Evolutionary conservation across 2,888 invertebrate species (phyloP), one percentile per base, ranked within the genome.

Genomic region (Chymomyza procnemis): DNA sequence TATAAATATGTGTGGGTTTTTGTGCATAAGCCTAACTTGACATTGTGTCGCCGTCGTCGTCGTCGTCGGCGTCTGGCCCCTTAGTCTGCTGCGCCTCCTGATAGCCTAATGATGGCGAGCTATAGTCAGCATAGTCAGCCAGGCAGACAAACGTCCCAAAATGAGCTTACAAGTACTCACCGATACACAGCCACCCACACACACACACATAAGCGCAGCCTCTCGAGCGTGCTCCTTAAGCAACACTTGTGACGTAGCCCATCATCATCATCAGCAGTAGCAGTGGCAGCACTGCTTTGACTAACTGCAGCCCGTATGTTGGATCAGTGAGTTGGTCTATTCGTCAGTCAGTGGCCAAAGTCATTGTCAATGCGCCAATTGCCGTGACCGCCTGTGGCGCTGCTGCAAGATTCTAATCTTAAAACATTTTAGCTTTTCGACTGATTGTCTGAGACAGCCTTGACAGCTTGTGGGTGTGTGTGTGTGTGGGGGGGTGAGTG

Each of bases 111-210:
- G 87, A 73, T 69, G 85, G 21, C 19, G 3, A 50, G 48, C 14
- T 12, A 50, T 18, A 50, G 48, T n/a, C n/a, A 5, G 48, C 48
- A 50, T 21, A 54, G 50, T n/a, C 16, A 50, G 50, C 59, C 67
- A 59, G 69, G 68, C 78, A 86, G 84, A 81, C 86, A 81, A 81
- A 66, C 70, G 81, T 71, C 81, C 80, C 71, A 56, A 69, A 81
- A 80, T 84, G 74, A 82, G 79, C 70, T 67, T 62, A 19, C 14
- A 26, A 61, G 16, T 55, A 54, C 22, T 26, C 54, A 19, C 48
- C 54, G 19, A 6, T 22, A 41, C 30, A 54, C 52, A 18, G 14
- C 56, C 19, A 55, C 16, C 19, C 54, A 54, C 8, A 52, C 55
- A 55, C 22, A 50, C 5, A 34, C 50, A 58, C 57, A 48, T 3